Evolutionary conservation across 2,888 invertebrate genomes (phyloP).

Genomic region (Clunio marinus): DNA sequence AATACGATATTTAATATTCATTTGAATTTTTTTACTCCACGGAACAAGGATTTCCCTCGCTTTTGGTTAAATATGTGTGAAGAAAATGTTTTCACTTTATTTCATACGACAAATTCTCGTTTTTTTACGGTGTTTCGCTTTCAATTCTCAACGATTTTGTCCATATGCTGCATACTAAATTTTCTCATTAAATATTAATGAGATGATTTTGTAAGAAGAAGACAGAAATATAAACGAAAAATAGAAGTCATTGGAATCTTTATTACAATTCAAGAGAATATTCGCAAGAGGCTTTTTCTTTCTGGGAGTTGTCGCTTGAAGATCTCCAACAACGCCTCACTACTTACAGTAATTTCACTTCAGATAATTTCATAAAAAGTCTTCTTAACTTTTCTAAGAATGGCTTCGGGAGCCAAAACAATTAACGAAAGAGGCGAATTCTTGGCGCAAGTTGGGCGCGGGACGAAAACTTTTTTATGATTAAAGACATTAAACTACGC

Average conservation of each 20-base stretch:
- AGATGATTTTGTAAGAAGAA: constrained; percentile 22
- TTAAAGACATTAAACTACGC: constrained; percentile 31
- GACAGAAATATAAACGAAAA: not conserved
- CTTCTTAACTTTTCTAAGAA: not conserved
- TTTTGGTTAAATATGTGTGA: not conserved
- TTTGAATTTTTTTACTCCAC: not conserved
- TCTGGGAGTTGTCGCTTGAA: not conserved
- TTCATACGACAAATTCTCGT: not conserved
- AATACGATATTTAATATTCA: constrained; percentile 33
- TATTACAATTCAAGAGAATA: no score
- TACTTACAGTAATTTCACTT: not conserved
- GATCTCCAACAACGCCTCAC: not conserved
- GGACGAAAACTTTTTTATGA: not conserved
- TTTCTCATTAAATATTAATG: constrained; percentile 33
- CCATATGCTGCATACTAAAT: constrained; percentile 30
- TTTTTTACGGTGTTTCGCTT: not conserved
- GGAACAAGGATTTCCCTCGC: not conserved
- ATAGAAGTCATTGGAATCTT: no score
- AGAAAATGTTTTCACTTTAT: constrained; percentile 2
- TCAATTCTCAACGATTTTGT: no score
- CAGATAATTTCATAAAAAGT: no score
- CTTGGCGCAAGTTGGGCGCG: not conserved
- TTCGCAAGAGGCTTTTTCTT: not conserved
- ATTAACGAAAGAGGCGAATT: constrained; percentile 6
- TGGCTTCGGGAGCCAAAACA: constrained; percentile 27